A percentile compares a stretch with the other conserved stretches of the same genome.
Evolutionary conservation across 2,888 invertebrate species (phyloP).

Genomic region (Nephrotoma appendiculata): DNA sequence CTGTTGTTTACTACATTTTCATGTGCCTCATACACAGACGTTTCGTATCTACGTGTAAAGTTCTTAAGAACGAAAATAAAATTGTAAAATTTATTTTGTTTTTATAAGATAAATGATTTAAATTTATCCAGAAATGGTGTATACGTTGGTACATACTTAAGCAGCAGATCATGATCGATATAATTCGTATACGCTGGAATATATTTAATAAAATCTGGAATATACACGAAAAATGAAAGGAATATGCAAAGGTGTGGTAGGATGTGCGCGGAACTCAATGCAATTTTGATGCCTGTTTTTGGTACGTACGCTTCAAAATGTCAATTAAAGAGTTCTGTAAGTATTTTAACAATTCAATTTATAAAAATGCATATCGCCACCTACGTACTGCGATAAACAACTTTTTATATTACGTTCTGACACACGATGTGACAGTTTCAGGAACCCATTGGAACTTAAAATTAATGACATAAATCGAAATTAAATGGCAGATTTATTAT

Average conservation of each 20-base stretch:
- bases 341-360: background rate
- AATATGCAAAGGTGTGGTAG: background rate
- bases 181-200: background rate
- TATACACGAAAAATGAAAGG: background rate
- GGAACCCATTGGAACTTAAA: background rate
- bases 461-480: background rate
- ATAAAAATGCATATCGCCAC: background rate
- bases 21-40: background rate
- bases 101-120: background rate
- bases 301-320: background rate
- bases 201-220: background rate
- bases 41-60: background rate
- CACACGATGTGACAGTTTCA: background rate
- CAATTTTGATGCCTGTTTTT: background rate
- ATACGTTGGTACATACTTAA: background rate
- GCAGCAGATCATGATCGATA: background rate
- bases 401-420: background rate
- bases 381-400: background rate
- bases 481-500: too few species aligned
- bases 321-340: background rate
- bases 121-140: background rate
- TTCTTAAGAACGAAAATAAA: background rate
- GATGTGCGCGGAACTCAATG: background rate
- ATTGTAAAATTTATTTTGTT: background rate
- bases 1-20: background rate